These are phyloP conservation scores for Gymnocephalus cernua DNA, from an alignment of 2,113 vertebrate genomes.

Conservation along the genomic window DNA sequence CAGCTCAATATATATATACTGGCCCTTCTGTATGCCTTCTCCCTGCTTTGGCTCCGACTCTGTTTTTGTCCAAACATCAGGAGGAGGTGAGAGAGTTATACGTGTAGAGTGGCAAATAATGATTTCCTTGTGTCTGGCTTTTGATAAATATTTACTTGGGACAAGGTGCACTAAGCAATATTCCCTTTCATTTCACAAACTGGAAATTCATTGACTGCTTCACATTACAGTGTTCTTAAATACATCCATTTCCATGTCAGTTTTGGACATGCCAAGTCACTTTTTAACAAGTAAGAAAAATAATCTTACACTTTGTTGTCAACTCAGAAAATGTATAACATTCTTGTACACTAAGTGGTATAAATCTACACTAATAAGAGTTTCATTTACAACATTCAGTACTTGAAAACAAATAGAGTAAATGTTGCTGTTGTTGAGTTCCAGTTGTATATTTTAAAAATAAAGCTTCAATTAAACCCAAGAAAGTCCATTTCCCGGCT, in stretches of 20 bases:
- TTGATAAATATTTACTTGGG: constrained; percentile 85
- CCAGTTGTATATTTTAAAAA: constrained; percentile 41
- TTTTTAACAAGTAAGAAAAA: constrained; percentile 20
- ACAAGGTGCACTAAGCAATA: constrained; percentile 61
- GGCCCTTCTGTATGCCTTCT: constrained; percentile 61
- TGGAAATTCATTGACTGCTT: constrained; percentile 70
- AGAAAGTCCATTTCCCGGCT: constrained; percentile 53
- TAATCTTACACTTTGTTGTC: background rate
- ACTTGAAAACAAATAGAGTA: background rate
- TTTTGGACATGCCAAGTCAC: constrained; percentile 14
- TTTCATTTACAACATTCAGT: background rate
- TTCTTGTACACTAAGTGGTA: background rate
- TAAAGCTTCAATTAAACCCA: constrained; percentile 41
- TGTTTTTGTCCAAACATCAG: constrained; percentile 75
- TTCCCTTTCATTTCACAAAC: constrained; percentile 78
- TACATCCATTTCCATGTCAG: background rate
- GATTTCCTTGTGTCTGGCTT: constrained; percentile 77
- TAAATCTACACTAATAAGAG: background rate
- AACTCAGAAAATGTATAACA: background rate
- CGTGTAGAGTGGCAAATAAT: constrained; percentile 78
- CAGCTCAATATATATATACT: constrained; percentile 78
- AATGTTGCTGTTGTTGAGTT: constrained; percentile 18
- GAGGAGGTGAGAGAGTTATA: constrained; percentile 70
- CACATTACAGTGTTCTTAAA: constrained; percentile 48
- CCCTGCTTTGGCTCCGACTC: constrained; percentile 75